Base-by-base conservation (phyloP, 2,888 invertebrate genomes). In the Branchipolynoe longqiensis region DNA sequence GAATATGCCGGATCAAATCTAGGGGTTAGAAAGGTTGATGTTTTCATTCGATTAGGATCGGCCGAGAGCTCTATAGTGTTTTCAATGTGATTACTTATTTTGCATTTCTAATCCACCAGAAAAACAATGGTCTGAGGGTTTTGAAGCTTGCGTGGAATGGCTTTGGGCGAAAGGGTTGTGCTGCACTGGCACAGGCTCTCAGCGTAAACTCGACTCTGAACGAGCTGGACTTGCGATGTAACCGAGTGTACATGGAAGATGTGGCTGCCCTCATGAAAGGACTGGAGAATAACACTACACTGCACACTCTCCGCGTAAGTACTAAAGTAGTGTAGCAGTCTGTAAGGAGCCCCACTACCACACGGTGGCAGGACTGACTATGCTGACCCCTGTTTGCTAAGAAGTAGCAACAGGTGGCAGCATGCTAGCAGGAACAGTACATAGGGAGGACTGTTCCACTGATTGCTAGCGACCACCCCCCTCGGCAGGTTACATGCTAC, bases 91-190 rank as follows among this genome's bases (percentile, higher is more conserved):
- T 48, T 18, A 48, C 18, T 8, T 69, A 14, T 28, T 14, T 18
- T 69, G 4, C 38, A 28, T 69, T 69, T n/a, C 18, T 69, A 8
- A 6, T 78, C 40, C 18, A 40, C n/a, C 83, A 91, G 91, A 86
- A 87, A 73, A 91, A 91, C 87, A 88, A 85, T 12, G 89, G 89
- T 28, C 83, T 91, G 31, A 89, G 90, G 40, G 89, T 87, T 8
- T 83, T 92, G 18, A 86, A 91, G 78, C 85, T 92, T 12, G 87
- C 91, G 8, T 92, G 91, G 91, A 92, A 92, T 78, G 92, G 92
- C 22, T 90, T 92, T 62, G 88, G 90, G 56, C 81, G 89, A n/a
- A 87, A 89, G 33, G 92, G 92, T 28, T 88, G 89, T 1, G 85
- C 86, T 25, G 88, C 89, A 6, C 83, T 92, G 81, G 88, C 89